These are phyloP conservation scores for Erithacus rubecula DNA, from an alignment of 2,797 vertebrate species.

Conservation along the genomic window DNA sequence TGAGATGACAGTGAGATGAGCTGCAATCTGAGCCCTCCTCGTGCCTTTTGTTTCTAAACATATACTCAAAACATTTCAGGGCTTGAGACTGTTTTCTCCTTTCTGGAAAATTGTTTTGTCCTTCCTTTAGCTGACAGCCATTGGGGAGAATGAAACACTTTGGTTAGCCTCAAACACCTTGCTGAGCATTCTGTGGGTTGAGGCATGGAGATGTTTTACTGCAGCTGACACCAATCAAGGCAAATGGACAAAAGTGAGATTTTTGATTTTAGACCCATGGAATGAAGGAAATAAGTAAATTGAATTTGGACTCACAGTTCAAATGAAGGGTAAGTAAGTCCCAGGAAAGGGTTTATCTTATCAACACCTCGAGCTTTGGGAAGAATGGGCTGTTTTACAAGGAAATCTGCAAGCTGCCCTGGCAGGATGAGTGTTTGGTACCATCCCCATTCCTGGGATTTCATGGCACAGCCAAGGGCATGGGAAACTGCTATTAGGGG, in stretches of 20 bases:
- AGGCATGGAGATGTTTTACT: background rate
- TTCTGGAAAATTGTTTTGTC: constrained; percentile 37
- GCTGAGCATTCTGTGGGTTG: background rate
- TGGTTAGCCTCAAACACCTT: constrained; percentile 45
- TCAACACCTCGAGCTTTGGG: background rate
- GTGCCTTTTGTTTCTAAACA: constrained; percentile 4
- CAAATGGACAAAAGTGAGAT: constrained; percentile 25
- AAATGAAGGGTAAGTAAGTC: background rate
- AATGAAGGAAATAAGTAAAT: background rate
- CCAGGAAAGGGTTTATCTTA: background rate
- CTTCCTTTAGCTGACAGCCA: constrained; percentile 25
- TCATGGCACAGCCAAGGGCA: background rate
- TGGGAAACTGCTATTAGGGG: background rate
- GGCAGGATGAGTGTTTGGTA: background rate
- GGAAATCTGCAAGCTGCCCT: background rate
- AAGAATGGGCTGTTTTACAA: background rate
- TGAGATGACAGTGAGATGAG: constrained; percentile 16
- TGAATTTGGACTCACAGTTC: background rate
- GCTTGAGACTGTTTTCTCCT: constrained; percentile 10
- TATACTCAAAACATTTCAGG: background rate
- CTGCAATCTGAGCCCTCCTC: background rate
- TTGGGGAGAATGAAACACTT: constrained; percentile 28
- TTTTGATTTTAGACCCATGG: background rate
- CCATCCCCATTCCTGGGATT: background rate
- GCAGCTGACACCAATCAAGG: constrained; percentile 27